Percentiles rank a stretch among this genome's conserved stretches.
Evolutionary conservation across 2,888 invertebrate species (phyloP).

Genomic region (Hydrotaea cyrtoneurina): DNA sequence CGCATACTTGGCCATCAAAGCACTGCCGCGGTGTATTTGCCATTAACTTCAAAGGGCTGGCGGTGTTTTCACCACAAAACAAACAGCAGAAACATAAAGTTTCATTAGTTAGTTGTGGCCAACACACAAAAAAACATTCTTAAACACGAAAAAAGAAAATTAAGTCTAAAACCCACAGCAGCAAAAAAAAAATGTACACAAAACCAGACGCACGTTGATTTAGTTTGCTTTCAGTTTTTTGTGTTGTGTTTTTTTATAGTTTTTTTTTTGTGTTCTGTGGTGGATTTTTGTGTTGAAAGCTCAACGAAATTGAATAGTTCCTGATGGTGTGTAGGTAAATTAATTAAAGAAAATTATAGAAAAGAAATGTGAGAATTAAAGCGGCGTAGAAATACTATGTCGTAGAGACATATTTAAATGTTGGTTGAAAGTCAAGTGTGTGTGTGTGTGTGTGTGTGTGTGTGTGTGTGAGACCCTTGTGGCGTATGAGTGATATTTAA

Average conservation of each 20-base stretch:
- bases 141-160: slow-evolving; percentile 34
- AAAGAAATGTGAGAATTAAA: background rate
- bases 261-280: background rate
- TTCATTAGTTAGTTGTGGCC: background rate
- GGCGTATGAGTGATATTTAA: background rate
- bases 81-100: slow-evolving; percentile 48
- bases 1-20: background rate
- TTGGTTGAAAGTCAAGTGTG: background rate
- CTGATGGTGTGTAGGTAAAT: background rate
- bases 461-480: background rate
- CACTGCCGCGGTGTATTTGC: background rate
- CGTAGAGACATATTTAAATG: background rate
- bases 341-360: slow-evolving; percentile 7
- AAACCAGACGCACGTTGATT: slow-evolving; percentile 10
- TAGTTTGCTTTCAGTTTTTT: background rate
- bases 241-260: background rate
- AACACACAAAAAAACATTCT: background rate
- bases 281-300: slow-evolving; percentile 23
- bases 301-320: slow-evolving; percentile 23
- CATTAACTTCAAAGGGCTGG: background rate
- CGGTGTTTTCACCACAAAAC: slow-evolving; percentile 36
- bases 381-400: no score
- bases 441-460: no score
- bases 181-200: background rate
- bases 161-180: slow-evolving; percentile 32